Evolutionary conservation across 2,888 invertebrate genomes (phyloP), one percentile per base, ranked within the genome.

Genomic region (Thymelicus sylvestris): DNA sequence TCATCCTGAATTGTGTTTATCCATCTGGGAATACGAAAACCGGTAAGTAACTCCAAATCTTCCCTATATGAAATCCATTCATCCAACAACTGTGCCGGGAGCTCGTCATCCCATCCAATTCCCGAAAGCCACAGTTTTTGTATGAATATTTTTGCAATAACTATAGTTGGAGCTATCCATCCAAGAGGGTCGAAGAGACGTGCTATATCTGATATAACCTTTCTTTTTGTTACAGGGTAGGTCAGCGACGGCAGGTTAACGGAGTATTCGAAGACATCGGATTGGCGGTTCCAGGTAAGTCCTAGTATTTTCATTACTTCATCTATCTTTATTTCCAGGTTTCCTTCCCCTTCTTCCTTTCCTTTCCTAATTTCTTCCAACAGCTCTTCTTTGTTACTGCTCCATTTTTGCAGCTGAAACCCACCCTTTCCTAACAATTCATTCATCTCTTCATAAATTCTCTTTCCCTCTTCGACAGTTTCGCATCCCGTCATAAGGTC

Each of bases 361-460:
- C 66, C 62, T 55, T 57, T 39, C 60, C 64, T n/a, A 48, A 73
- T 71, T 7, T 62, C 31, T 10, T 74, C 8, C 61, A 72, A 7
- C 7, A 78, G 73, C 62, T 73, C 76, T 50, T 72, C 73, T 24
- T 60, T 77, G 52, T 76, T 81, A 41, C 75, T 77, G 0, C 60
- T 48, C 80, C 79, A 80, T 68, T 84, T 81, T 41, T 83, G 79
- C 6, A 85, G 63, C 24, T 75, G 66, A 69, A 86, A 83, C 8
- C 83, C 81, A 31, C 80, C 83, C 47, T 73, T 71, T 12, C 66
- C 75, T 19, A 84, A 55, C 7, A 85, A 47, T 15, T 68, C 70
- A 7, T 74, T 80, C 24, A 81, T 74, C 71, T 83, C 74, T 24
- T 77, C 67, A 55, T 73, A 71, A 15, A 81, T 41, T 5, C 61